Conservation (phyloP, 2,113 vertebrate genomes). For the Nibea coibor region DNA sequence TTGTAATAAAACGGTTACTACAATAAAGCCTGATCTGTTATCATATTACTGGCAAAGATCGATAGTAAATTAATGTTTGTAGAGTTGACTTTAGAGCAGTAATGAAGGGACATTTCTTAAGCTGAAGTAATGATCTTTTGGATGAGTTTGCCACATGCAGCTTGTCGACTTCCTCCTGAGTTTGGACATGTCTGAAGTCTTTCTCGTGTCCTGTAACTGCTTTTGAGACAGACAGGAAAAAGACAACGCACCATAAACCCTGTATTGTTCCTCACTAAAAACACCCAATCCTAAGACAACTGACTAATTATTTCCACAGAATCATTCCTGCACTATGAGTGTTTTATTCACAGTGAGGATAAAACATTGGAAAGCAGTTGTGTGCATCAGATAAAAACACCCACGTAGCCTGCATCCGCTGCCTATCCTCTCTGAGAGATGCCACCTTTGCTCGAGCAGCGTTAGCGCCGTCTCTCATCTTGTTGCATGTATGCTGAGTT, state of each 20-base stretch:
- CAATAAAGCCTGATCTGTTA: not conserved
- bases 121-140: not conserved
- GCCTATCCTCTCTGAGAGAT: constrained; percentile 48
- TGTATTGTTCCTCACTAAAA: not conserved
- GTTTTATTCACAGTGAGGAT: not conserved
- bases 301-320: not conserved
- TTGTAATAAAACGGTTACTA: not conserved
- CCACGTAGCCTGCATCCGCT: constrained; percentile 61
- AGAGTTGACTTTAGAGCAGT: not conserved
- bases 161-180: not conserved
- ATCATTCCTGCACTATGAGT: not conserved
- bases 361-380: constrained; percentile 32
- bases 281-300: not conserved
- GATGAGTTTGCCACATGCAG: not conserved
- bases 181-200: not conserved
- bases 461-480: constrained; percentile 54
- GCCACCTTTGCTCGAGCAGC: constrained; percentile 59
- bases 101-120: not conserved
- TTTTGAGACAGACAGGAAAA: not conserved
- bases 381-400: constrained; percentile 41
- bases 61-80: not conserved
- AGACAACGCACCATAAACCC: not conserved
- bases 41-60: too few relatives aligned
- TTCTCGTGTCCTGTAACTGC: constrained; percentile 1
- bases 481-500: constrained; percentile 60